These are phyloP conservation scores for Raja brachyura DNA, from an alignment of 2,113 vertebrate genomes.

Conservation along the genomic window DNA sequence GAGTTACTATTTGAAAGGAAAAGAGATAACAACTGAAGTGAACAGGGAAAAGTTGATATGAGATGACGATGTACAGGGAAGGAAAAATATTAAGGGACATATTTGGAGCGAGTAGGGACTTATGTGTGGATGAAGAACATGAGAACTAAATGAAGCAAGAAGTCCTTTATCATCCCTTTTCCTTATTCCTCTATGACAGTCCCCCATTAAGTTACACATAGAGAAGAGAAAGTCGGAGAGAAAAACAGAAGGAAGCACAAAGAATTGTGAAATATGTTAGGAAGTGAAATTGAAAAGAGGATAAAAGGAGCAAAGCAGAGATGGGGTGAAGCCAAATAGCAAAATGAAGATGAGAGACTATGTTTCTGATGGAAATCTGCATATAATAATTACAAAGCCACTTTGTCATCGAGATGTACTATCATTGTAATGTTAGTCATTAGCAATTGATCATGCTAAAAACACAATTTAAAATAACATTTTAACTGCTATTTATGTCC, in stretches of 20 bases:
- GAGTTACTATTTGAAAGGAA: not conserved
- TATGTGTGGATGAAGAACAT: not conserved
- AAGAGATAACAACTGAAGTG: not conserved
- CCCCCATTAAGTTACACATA: not conserved
- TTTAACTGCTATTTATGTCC: not conserved
- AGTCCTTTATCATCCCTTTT: not conserved
- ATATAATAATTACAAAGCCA: not conserved
- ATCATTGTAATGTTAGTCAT: not conserved
- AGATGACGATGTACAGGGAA: no score
- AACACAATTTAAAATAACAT: not conserved
- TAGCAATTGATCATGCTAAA: not conserved
- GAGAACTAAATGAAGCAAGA: not conserved
- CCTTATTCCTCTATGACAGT: not conserved
- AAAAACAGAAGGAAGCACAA: not conserved
- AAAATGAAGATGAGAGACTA: not conserved
- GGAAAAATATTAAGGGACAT: not conserved
- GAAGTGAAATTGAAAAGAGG: not conserved
- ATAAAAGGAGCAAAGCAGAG: no score
- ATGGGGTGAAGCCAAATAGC: not conserved
- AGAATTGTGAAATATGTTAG: not conserved
- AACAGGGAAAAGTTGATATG: not conserved
- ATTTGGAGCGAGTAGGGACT: not conserved
- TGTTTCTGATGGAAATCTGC: not conserved
- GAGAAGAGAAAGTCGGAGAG: not conserved
- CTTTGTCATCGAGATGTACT: not conserved